Percentiles rank a stretch among this genome's conserved stretches.
phyloP scores from a whole-genome alignment of 2,113 vertebrate genomes.

The Ibidorhyncha struthersii region DNA sequence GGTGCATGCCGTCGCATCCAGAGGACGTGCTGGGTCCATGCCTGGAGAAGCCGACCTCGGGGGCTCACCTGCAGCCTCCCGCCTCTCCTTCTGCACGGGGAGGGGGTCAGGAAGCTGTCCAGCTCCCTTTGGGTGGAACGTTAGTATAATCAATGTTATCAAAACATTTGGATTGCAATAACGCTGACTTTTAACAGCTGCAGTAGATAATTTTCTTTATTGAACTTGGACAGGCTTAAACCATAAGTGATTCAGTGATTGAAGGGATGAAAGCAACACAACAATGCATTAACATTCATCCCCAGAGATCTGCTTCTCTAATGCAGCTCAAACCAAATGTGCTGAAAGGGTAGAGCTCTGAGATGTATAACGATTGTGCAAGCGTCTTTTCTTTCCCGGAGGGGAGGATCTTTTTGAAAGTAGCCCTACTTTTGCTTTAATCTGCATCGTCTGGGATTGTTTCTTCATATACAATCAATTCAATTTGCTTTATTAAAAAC shows the following conservation, averaged over 20 bases:
- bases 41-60: neutral
- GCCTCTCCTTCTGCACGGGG: neutral
- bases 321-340: conserved; percentile 23
- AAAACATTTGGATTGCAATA: conserved; percentile 35
- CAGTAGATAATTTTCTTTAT: conserved; percentile 37
- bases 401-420: neutral
- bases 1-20: neutral
- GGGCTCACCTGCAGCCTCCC: neutral
- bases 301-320: conserved; percentile 38
- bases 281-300: conserved; percentile 27
- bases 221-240: conserved; percentile 46
- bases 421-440: neutral
- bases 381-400: neutral
- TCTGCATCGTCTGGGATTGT: neutral
- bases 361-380: neutral
- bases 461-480: neutral
- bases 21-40: neutral
- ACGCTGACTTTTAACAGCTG: conserved; percentile 1
- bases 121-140: neutral
- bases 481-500: neutral
- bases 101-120: neutral
- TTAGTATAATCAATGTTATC: neutral
- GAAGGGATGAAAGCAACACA: conserved; percentile 44
- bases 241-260: conserved; percentile 14
- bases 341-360: conserved; percentile 16